Percentiles rank a stretch among this genome's conserved stretches.
phyloP scores from a whole-genome alignment of 2,888 invertebrate species.

The Argynnis bischoffii region DNA sequence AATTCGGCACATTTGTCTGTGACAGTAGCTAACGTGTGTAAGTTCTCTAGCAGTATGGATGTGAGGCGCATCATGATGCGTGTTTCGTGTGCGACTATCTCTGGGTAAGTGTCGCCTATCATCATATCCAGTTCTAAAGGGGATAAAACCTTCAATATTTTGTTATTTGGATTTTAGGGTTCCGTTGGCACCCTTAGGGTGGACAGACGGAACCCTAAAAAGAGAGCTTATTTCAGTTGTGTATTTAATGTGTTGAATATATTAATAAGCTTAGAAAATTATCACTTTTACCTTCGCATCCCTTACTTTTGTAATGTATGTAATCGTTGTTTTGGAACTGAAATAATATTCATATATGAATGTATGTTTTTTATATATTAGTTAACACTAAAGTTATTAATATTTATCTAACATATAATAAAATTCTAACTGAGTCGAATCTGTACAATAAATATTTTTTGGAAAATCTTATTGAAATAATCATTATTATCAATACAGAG shows the following conservation, averaged over 20 bases:
- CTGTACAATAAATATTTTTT: no score
- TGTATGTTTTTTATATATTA: neutral
- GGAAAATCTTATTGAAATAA: no score
- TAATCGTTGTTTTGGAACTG: slow-evolving; percentile 85
- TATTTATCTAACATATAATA: neutral
- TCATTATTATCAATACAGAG: no score
- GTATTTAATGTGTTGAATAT: no score
- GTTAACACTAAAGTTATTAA: neutral
- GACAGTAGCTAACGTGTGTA: slow-evolving; percentile 79
- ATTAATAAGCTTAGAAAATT: neutral
- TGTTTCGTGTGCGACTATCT: slow-evolving; percentile 91
- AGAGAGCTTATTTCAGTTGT: no score
- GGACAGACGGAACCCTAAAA: no score
- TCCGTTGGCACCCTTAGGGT: no score
- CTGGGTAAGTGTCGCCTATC: slow-evolving; percentile 90
- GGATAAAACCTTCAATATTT: no score
- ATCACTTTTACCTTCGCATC: slow-evolving; percentile 79
- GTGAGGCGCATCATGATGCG: slow-evolving; percentile 88
- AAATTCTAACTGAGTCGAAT: no score
- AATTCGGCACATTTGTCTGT: slow-evolving; percentile 85
- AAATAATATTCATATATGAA: slow-evolving; percentile 39
- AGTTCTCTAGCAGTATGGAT: slow-evolving; percentile 82
- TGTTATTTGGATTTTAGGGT: no score
- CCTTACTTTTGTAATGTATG: slow-evolving; percentile 87
- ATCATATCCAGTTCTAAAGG: slow-evolving; percentile 86